Base-by-base conservation (phyloP, 1,140 invertebrate species). In the Psilanteris sp. region DNA sequence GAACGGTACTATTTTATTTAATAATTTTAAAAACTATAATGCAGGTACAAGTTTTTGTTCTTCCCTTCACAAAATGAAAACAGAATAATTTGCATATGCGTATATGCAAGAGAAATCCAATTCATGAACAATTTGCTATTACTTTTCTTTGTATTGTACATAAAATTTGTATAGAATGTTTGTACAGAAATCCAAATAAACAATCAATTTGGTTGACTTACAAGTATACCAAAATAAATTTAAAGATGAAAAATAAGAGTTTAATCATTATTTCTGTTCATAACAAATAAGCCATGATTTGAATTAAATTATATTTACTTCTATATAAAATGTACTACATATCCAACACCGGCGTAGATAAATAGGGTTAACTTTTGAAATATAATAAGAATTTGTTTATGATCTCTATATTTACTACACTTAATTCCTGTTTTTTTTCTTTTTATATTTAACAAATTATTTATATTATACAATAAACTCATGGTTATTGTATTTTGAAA, bases 1-100 rank as follows among this genome's bases (percentile, higher is more conserved):
- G 57, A 71, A 70, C 43, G 34, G n/a, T 55, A 75, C 50, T 62
- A 76, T 62, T 76, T 76, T 76, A 76, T 75, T 76, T 18, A 14
- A 57, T 54, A 61, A 61, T 61, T 70, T 52, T 31, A 61, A 68
- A 70, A 70, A 70, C 34, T 75, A 75, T 75, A 76, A 70, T 70
- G 73, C 73, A 76, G 73, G 73, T 76, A 76, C 64, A 66, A 70
- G 48, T 66, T 66, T 29, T 46, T 5, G 24, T 46, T 68, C 52
- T 22, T n/a, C n/a, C n/a, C n/a, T 62, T 75, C 20, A 43, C 16
- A 36, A 50, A 54, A 31, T 48, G 32, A 61, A 55, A 67, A 44
- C 26, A 54, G 16, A 55, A 57, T 50, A 20, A 41, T 64, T 34
- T 31, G 32, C 31, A 26, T 48, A 39, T 11, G n/a, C 6, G n/a